Evolutionary conservation across 2,888 invertebrate species (phyloP), one percentile per base, ranked within the genome.

Genomic region (Rhingia rostrata): DNA sequence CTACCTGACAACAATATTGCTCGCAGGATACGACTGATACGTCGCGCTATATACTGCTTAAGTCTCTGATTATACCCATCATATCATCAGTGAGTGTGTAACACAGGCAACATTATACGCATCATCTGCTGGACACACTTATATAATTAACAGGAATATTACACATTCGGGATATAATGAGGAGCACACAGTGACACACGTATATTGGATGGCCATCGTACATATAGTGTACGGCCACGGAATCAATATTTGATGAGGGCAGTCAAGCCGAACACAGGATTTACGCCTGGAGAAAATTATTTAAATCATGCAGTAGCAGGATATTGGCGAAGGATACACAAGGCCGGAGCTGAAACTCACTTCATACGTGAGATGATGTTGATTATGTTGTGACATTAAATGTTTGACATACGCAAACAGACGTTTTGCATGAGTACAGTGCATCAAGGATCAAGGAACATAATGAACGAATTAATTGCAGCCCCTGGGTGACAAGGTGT

Each of bases 371-470:
- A 73, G 67, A 73, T 56, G 67, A 78, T 83, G 73, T 78, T 83
- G 53, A 83, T 78, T 73, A 73, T 78, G 67, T 69, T 78, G 78
- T 83, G 78, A 73, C 73, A 79, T 74, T 83, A 64, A 83, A 83
- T 83, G 83, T 83, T 83, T 83, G 79, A 83, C 78, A 83, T 64
- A 79, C 41, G 58, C 79, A 83, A 83, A 79, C 83, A 83, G 47
- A 66, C 70, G 61, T 39, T 69, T 69, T 33, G 45, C 54, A 45
- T n/a, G 35, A 45, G 35, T 12, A 53, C 45, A 54, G 35, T 32
- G 43, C 14, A 43, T 35, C 43, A 10, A 32, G 47, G 10, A 77
- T 58, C 61, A 30, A 14, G 14, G n/a, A 47, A 41, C 61, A 73
- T 77, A 83, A 77, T 77, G 54, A 67, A 83, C 69, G 64, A 79